Evolutionary conservation across 2,888 invertebrate species (phyloP).

Genomic region (Seladonia tumulorum): DNA sequence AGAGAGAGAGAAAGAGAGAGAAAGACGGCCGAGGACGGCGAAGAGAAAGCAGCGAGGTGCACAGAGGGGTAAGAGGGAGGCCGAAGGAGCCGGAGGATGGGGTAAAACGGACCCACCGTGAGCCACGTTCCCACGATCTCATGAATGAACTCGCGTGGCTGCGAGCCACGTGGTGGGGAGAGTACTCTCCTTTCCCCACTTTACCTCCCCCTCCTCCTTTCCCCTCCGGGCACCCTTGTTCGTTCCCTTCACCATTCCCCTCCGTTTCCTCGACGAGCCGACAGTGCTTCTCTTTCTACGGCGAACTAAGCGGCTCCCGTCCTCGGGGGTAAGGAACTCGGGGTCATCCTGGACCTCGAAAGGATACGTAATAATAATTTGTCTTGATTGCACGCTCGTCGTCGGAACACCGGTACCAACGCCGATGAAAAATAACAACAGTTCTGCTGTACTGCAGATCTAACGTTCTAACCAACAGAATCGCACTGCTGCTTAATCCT

Average conservation of each 20-base stretch:
- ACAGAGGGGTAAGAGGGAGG: slow-evolving; percentile 50
- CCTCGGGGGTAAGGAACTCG: slow-evolving; percentile 73
- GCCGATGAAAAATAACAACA: not conserved
- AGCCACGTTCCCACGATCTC: slow-evolving; percentile 84
- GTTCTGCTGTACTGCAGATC: too few relatives aligned
- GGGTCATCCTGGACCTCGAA: slow-evolving; percentile 62
- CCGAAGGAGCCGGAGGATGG: slow-evolving; percentile 83
- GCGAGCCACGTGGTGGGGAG: slow-evolving; percentile 74
- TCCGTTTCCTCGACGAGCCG: slow-evolving; percentile 23
- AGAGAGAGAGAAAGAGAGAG: slow-evolving; percentile 16
- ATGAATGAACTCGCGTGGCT: slow-evolving; percentile 84
- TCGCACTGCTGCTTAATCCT: not conserved
- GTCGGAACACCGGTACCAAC: not conserved
- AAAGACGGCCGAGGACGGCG: slow-evolving; percentile 20
- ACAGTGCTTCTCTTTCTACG: slow-evolving; percentile 52
- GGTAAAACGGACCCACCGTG: slow-evolving; percentile 77
- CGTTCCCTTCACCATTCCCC: slow-evolving; percentile 26
- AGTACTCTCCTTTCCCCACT: slow-evolving; percentile 52
- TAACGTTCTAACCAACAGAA: not conserved
- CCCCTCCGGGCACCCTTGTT: not conserved
- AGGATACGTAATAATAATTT: slow-evolving; percentile 26
- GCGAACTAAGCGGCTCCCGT: slow-evolving; percentile 22
- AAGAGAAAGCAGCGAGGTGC: slow-evolving; percentile 50
- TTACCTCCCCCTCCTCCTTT: not conserved
- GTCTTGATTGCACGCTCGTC: not conserved